A percentile compares a stretch with the other conserved stretches of the same genome.
These are phyloP conservation scores for Cryptoprocta ferox DNA, from an alignment of 2,797 vertebrate genomes.

Conservation along the genomic window DNA sequence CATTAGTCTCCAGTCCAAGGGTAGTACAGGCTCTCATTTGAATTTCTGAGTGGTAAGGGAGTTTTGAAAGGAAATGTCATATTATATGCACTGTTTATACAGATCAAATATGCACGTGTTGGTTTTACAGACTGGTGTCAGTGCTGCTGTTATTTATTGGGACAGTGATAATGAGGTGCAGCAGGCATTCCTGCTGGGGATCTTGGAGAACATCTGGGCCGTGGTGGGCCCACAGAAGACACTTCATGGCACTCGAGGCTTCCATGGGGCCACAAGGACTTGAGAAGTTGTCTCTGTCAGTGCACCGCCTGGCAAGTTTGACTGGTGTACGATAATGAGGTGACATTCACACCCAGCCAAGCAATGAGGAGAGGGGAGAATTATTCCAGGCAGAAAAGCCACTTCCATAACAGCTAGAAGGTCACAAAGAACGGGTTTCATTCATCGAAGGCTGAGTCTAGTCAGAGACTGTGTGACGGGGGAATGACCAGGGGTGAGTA, in stretches of 20 bases:
- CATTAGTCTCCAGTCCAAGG: constrained; percentile 78
- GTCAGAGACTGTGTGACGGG: not conserved
- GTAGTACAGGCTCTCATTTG: constrained; percentile 69
- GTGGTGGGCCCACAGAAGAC: constrained; percentile 69
- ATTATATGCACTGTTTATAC: constrained; percentile 58
- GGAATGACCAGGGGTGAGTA: too few relatives aligned
- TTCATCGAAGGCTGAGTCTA: not conserved
- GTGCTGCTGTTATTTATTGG: constrained; percentile 78
- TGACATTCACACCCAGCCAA: not conserved
- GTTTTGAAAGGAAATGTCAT: constrained; percentile 77
- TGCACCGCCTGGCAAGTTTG: constrained; percentile 82
- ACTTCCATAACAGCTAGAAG: not conserved
- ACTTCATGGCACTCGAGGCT: constrained; percentile 67
- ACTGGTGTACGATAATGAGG: constrained; percentile 85
- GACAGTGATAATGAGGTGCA: constrained; percentile 73
- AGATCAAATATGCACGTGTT: constrained; percentile 81
- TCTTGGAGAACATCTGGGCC: constrained; percentile 72
- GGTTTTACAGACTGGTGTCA: constrained; percentile 81
- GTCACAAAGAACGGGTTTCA: not conserved
- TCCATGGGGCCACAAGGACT: constrained; percentile 79
- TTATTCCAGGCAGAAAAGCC: constrained; percentile 82
- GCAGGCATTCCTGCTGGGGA: constrained; percentile 62
- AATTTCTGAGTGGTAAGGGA: constrained; percentile 74
- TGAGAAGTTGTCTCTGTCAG: constrained; percentile 79
- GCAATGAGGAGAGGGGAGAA: constrained; percentile 67